Evolutionary conservation across 2,113 vertebrate genomes (phyloP), one percentile per base, ranked within the genome.

Genomic region (Herpailurus yagouaroundi): DNA sequence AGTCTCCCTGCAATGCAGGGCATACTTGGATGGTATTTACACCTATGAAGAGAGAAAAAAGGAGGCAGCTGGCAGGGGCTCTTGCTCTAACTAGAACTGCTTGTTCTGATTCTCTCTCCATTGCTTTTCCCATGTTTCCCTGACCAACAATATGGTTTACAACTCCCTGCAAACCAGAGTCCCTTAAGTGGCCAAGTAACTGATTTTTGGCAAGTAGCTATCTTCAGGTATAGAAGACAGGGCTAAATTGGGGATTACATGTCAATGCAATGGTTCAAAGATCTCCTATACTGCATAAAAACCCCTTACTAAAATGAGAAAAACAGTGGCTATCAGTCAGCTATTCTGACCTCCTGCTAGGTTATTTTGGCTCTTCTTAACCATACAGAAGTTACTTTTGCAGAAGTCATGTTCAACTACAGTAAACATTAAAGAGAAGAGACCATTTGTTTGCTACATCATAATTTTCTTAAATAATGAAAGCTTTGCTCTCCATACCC

Each of bases 1-100:
- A 98, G 93, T 97, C 97, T 98, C 97, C 97, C 97, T 98, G 98
- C 97, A 97, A 97, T 97, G 97, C 97, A 97, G 97, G 95, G 98
- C 90, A 98, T 88, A 97, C 97, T 96, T 98, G 97, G 96, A 96
- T 97, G 96, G 96, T 97, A 97, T 95, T 97, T 98, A 97, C 82
- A 97, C 97, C 97, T 97, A 98, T n/a, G 97, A 95, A 98, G 97
- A 97, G 96, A 97, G 96, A 96, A 97, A 95, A 97, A 94, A 97
- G 94, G 97, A 97, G 90, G 97, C 95, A 98, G 97, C 97, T 97
- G 97, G 97, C 97, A 98, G 97, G 97, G 95, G 96, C 97, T 97
- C 97, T 97, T 97, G 94, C 68, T 97, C 97, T 97, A 97, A 96
- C 97, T 98, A 88, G 50, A 97, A 97, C 0, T 96, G 92, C 95